Evolutionary conservation across 2,797 vertebrate genomes (phyloP), one percentile per base, ranked within the genome.

Genomic region (Acipenser oxyrinchus): DNA sequence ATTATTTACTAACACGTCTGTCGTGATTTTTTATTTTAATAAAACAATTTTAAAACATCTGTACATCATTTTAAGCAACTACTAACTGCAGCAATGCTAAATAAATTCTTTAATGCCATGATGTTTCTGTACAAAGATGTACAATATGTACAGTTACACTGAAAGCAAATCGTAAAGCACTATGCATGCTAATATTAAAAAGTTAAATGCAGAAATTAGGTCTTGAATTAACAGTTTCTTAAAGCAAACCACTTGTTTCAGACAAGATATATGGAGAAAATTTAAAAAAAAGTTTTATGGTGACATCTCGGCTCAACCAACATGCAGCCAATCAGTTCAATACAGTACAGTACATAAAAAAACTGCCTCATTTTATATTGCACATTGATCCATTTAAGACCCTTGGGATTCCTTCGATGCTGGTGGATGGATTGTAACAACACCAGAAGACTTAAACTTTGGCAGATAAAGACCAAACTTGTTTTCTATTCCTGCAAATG

Each of bases 391-490:
- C 37, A 37, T 74, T 81, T 87, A 83, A 52, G 84, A 80, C 71
- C 89, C 84, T 80, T 83, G 76, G 1, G 79, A 70, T n/a, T 55
- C 52, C 51, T 64, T 75, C n/a, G 75, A 69, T 61, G 6, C 68
- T n/a, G 75, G 82, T 68, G 80, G 74, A 68, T 91, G 90, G 76
- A 88, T 77, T 66, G 79, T 73, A 57, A 69, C 62, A 51, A 75
- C 69, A 51, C 10, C 81, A 11, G 88, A 75, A 71, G 91, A 69
- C 72, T 81, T 92, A 82, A 98, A 98, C 81, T 95, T 97, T 37
- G 95, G 95, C 75, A 98, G 89, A 76, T 95, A 94, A 3, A 97
- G 89, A 58, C 95, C 96, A 62, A 98, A 98, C 80, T 98, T 98
- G 72, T 93, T 94, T 82, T 98, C 96, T 71, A 95, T 93, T 7